phyloP scores from a whole-genome alignment of 2,113 vertebrate genomes.

The Spheniscus mendiculus region DNA sequence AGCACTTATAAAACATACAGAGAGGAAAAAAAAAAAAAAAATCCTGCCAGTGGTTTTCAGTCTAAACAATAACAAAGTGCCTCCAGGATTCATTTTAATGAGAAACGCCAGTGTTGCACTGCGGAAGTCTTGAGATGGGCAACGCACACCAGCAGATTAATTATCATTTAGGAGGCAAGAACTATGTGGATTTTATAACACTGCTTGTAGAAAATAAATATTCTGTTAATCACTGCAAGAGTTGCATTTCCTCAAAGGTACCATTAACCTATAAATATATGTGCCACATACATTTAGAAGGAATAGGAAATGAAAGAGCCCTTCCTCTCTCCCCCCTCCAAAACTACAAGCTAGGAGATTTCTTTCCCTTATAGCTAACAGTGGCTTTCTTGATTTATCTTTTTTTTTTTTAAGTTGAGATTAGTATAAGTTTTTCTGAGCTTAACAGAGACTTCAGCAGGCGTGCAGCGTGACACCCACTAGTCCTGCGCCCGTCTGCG shows the following conservation, averaged over 20 bases:
- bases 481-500: background rate
- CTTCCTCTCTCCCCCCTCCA: background rate
- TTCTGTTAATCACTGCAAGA: constrained; percentile 68
- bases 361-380: background rate
- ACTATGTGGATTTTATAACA: constrained; percentile 38
- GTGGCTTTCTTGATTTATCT: background rate
- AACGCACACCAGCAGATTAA: constrained; percentile 69
- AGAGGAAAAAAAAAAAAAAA: background rate
- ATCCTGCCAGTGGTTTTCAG: constrained; percentile 44
- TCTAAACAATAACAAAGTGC: constrained; percentile 75
- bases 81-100: constrained; percentile 78
- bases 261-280: constrained; percentile 44
- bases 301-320: background rate
- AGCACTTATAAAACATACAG: constrained; percentile 69
- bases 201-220: constrained; percentile 68
- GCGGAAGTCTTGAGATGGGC: constrained; percentile 52
- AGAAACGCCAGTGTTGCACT: constrained; percentile 41
- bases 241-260: constrained; percentile 66
- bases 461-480: background rate
- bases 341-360: background rate
- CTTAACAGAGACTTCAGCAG: constrained; percentile 3
- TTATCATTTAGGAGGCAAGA: constrained; percentile 64
- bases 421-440: constrained; percentile 22
- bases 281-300: constrained; percentile 44
- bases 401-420: background rate